Evolutionary conservation across 2,797 vertebrate genomes (phyloP), one percentile per base, ranked within the genome.

Genomic region (Ptychobarbus kaznakovi): DNA sequence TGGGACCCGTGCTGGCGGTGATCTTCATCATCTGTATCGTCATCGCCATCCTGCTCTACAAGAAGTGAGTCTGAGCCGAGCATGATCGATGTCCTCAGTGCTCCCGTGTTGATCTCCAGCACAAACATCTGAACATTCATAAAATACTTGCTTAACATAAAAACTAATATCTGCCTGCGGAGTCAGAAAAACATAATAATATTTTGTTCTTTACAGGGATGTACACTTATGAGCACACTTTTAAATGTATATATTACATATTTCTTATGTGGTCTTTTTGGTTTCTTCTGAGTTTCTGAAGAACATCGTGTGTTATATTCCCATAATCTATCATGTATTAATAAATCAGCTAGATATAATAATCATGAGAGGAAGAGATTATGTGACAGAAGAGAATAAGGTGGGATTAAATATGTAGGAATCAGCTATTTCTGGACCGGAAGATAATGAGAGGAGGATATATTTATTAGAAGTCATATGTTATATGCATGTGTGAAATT

Each of bases 1-100:
- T 99, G 0, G 98, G 98, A 63, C 98, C 98, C 0, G 98, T 99
- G 66, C 92, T 99, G 70, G 98, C 98, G 0, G 98, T 99, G 68
- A 96, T 99, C 78, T 99, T 99, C 94, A 99, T 99, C 92, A 98
- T 99, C 94, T 99, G 98, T 92, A 99, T 99, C 0, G 98, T 99
- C 87, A 99, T 99, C 0, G 98, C 97, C 82, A 99, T 99, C 87
- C 95, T 99, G 40, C 96, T 99, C 28, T 99, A 99, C 92, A 99
- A 99, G 93, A 99, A 99, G 98, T 99, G 93, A 97, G 97, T 92
- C 74, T 22, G 51, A 51, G 10, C 20, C 1, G 5, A 15, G 16
- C 44, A 2, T 18, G 63, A 3, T 53, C 7, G 51, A 53, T 20
- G 51, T 46, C 44, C 44, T 46, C 51, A 9, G 51, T 22, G 3